Evolutionary conservation across 1,140 invertebrate genomes (phyloP), one percentile per base, ranked within the genome.

Genomic region (Brachionus koreanus): DNA sequence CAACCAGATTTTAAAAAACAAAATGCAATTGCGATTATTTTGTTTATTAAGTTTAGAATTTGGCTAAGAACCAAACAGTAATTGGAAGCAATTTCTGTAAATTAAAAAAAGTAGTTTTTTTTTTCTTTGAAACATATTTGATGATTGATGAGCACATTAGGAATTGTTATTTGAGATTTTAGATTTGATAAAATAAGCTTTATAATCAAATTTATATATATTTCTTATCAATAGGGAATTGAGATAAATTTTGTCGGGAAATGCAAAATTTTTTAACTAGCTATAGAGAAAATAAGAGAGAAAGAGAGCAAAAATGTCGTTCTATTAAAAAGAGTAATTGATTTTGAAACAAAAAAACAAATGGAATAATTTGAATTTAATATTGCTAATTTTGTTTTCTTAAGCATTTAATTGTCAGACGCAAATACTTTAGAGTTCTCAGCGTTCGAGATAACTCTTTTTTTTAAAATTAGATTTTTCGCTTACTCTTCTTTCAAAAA

Each of bases 371-470:
- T 57, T 19, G 19, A 57, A 19, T 57, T 57, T 57, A 57, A 57
- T 57, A 57, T 57, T 57, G 49, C 49, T 57, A 57, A 57, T 57
- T 57, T 57, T 57, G 49, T 57, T 57, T 57, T 57, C 49, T 57
- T 57, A 23, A 57, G 49, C 49, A 57, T 57, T 57, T 57, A 57
- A 57, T 57, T 57, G 49, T 57, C 49, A 57, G 49, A 57, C 49
- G 49, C 49, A 57, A 57, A 57, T 57, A 57, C 49, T 57, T 23
- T 19, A 57, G 49, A 57, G 43, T 57, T 57, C 16, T 57, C 9
- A 7, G 49, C 49, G 49, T 57, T 57, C 49, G 19, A 57, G n/a
- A 9, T 57, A 57, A 57, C 16, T 57, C 16, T 49, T 49, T 16
- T 49, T 16, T 49, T 49, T 49, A 19, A 57, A 57, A 52, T 52